Conservation (phyloP, 2,797 vertebrate genomes). For the Staurois parvus region DNA sequence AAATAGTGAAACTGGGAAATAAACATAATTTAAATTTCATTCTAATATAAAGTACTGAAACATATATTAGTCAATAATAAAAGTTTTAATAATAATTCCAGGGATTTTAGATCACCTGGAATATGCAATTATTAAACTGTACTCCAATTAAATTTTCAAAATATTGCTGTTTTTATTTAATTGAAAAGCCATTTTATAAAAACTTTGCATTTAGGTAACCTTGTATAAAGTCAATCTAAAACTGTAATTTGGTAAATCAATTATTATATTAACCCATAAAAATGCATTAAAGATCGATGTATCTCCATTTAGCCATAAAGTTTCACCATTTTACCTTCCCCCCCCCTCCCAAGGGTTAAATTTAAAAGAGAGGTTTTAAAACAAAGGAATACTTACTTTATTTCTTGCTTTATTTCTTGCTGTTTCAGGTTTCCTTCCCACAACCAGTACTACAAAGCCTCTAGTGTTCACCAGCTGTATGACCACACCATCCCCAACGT, state of each 20-base stretch:
- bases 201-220: not conserved
- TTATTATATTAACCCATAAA: too few relatives aligned
- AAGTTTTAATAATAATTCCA: conserved; percentile 29
- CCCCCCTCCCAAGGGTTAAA: too few relatives aligned
- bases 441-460: too few relatives aligned
- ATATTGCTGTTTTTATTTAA: not conserved
- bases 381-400: too few relatives aligned
- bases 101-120: conserved; percentile 8
- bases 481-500: too few relatives aligned
- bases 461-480: too few relatives aligned
- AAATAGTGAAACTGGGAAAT: conserved; percentile 33
- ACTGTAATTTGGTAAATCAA: not conserved
- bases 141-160: conserved; percentile 7
- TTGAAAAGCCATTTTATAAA: not conserved
- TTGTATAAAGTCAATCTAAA: not conserved
- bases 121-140: conserved; percentile 29
- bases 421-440: too few relatives aligned
- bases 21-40: conserved; percentile 32
- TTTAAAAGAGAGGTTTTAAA: too few relatives aligned
- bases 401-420: too few relatives aligned
- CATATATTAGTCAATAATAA: conserved; percentile 4
- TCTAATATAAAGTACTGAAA: conserved; percentile 22
- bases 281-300: too few relatives aligned
- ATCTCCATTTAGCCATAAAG: too few relatives aligned
- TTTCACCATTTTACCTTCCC: too few relatives aligned